Conservation (phyloP, 1,140 invertebrate species). For the Diabrotica undecimpunctata region DNA sequence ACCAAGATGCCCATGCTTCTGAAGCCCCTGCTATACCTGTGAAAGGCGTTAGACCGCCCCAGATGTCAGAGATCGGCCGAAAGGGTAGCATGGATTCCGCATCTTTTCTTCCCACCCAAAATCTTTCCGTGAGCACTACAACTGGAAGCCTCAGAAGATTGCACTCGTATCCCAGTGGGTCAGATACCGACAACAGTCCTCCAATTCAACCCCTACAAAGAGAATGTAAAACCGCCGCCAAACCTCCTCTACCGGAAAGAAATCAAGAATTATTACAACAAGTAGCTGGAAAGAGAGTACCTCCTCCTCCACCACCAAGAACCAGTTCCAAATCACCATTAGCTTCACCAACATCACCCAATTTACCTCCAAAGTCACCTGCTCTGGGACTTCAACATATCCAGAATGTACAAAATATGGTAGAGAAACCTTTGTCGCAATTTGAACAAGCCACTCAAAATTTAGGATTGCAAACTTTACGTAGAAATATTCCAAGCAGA, state of each 20-base stretch:
- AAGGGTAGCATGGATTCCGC: slow-evolving; percentile 56
- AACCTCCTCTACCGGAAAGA: slow-evolving; percentile 75
- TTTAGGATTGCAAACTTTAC: slow-evolving; percentile 42
- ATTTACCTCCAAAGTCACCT: slow-evolving; percentile 54
- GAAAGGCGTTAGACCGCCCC: slow-evolving; percentile 42
- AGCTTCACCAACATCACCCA: slow-evolving; percentile 71
- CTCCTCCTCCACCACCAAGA: slow-evolving; percentile 81
- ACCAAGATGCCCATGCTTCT: slow-evolving; percentile 32
- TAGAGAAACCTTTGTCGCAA: slow-evolving; percentile 42
- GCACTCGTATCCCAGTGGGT: slow-evolving; percentile 72
- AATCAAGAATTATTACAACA: slow-evolving; percentile 66
- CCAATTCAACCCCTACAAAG: slow-evolving; percentile 53
- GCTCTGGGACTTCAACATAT: slow-evolving; percentile 45
- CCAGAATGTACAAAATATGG: slow-evolving; percentile 45
- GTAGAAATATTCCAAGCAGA: slow-evolving; percentile 42
- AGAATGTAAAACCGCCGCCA: slow-evolving; percentile 49
- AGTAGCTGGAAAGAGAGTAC: slow-evolving; percentile 64
- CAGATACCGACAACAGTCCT: slow-evolving; percentile 67
- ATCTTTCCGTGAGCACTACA: slow-evolving; percentile 42
- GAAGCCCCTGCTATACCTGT: slow-evolving; percentile 44
- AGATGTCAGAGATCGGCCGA: slow-evolving; percentile 52
- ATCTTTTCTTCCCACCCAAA: slow-evolving; percentile 44
- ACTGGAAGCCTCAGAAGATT: slow-evolving; percentile 62
- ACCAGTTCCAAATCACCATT: slow-evolving; percentile 78
- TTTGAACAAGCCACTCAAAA: slow-evolving; percentile 46